Evolutionary conservation across 2,797 vertebrate genomes (phyloP).

Genomic region (Delichon dasypus): DNA sequence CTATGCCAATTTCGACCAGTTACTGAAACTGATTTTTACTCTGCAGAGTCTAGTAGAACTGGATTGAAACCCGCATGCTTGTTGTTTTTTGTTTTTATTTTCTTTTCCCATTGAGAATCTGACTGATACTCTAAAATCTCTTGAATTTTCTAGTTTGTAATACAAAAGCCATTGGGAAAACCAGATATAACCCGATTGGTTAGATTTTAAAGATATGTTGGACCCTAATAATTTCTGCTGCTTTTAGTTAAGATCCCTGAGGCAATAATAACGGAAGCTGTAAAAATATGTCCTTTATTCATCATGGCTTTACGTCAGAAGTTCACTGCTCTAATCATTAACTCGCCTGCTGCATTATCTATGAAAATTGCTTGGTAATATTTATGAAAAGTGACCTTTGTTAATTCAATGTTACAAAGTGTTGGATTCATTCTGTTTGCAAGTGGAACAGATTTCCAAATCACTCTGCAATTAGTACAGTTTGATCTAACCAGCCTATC

Average conservation of each 20-base stretch:
- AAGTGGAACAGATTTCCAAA: slow-evolving; percentile 67
- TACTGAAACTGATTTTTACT: not conserved
- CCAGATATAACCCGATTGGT: not conserved
- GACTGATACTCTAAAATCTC: not conserved
- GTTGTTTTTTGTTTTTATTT: not conserved
- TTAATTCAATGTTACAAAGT: slow-evolving; percentile 59
- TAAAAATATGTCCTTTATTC: slow-evolving; percentile 42
- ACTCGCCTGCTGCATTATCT: slow-evolving; percentile 48
- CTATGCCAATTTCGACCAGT: not conserved
- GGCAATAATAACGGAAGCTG: slow-evolving; percentile 14
- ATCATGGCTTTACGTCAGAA: slow-evolving; percentile 29
- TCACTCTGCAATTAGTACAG: slow-evolving; percentile 61
- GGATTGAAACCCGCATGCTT: not conserved
- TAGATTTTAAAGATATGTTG: not conserved
- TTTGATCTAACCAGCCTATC: slow-evolving; percentile 65
- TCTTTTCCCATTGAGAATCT: not conserved
- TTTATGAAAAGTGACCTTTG: slow-evolving; percentile 68
- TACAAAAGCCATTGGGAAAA: not conserved
- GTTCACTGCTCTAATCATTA: slow-evolving; percentile 58
- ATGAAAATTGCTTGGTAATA: slow-evolving; percentile 65
- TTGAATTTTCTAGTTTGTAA: not conserved
- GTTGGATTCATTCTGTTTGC: slow-evolving; percentile 51
- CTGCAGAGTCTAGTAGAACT: not conserved
- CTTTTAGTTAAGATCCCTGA: slow-evolving; percentile 12
- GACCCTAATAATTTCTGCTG: not conserved